Evolutionary conservation across 2,113 vertebrate species (phyloP), one percentile per base, ranked within the genome.

Genomic region (Limnothrissa miodon): DNA sequence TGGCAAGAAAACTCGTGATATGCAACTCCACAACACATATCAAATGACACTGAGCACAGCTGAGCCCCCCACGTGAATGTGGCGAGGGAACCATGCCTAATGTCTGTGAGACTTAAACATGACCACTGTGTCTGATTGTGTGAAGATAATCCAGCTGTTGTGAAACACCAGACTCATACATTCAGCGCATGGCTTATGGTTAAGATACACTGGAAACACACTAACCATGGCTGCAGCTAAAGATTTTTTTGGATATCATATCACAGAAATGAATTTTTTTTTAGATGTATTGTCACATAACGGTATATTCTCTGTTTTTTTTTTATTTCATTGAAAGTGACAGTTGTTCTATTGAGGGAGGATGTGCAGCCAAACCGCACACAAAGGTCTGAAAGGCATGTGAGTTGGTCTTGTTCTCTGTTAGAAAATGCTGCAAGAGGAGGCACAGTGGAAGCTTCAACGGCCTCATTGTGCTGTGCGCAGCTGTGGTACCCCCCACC

Each of bases 111-210:
- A 5, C 62, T 62, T 8, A 15, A 66, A 21, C 53, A 25, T 19
- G n/a, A 62, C 86, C 42, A 87, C 66, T 79, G 42, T 48, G 0
- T 15, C 80, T 80, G 80, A 86, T 19, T 81, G 83, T 79, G 82
- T 86, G 15, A 89, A 84, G 23, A 81, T 85, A 29, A 53, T 90
- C 88, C 91, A 93, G 92, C 91, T 93, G 92, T 85, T 90, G 87
- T 85, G 87, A 92, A 90, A 93, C 91, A 89, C 90, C 92, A 90
- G 85, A 88, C 86, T 80, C 6, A n/a, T 87, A 66, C 79, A 79
- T 88, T 92, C 89, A 90, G 88, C 81, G 79, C n/a, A n/a, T 81
- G 39, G 86, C 74, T 15, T 13, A 74, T 39, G 39, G 80, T 33
- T 83, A 84, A 83, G 86, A 83, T 79, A 46, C 86, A 88, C 81